These are phyloP conservation scores for Dorcus hopei DNA, from an alignment of 2,888 invertebrate genomes.

Conservation along the genomic window DNA sequence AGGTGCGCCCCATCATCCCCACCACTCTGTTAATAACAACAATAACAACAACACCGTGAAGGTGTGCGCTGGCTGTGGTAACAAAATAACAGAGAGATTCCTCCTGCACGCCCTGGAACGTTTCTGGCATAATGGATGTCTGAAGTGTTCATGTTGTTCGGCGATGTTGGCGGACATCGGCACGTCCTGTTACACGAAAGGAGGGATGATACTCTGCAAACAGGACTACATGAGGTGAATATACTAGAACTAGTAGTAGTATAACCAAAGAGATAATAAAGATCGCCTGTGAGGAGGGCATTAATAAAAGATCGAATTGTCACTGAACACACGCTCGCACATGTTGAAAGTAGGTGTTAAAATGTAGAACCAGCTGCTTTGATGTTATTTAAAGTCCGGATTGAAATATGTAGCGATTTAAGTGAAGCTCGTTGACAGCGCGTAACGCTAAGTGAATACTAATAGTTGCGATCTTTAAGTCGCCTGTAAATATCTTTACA, in stretches of 20 bases:
- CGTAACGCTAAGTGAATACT: conserved; percentile 18
- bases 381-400: conserved; percentile 12
- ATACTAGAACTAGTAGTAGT: conserved; percentile 7
- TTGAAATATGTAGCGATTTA: conserved; percentile 17
- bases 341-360: background rate
- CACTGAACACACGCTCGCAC: background rate
- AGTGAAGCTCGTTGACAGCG: conserved; percentile 17
- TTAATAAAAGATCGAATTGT: background rate
- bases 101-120: conserved; percentile 88
- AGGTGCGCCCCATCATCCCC: conserved; percentile 47
- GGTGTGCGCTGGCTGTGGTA: conserved; percentile 88
- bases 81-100: conserved; percentile 88
- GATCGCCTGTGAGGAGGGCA: background rate
- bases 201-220: conserved; percentile 93
- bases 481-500: conserved; percentile 18
- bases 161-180: conserved; percentile 89
- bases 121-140: conserved; percentile 94
- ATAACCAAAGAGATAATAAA: background rate
- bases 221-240: conserved; percentile 91
- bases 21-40: conserved; percentile 57
- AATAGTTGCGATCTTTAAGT: conserved; percentile 19
- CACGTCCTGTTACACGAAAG: conserved; percentile 87
- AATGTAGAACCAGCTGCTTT: conserved; percentile 5
- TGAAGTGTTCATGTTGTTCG: conserved; percentile 90
- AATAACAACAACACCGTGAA: conserved; percentile 61